These are phyloP conservation scores for Caretta caretta DNA, from an alignment of 2,113 vertebrate species.

Conservation along the genomic window DNA sequence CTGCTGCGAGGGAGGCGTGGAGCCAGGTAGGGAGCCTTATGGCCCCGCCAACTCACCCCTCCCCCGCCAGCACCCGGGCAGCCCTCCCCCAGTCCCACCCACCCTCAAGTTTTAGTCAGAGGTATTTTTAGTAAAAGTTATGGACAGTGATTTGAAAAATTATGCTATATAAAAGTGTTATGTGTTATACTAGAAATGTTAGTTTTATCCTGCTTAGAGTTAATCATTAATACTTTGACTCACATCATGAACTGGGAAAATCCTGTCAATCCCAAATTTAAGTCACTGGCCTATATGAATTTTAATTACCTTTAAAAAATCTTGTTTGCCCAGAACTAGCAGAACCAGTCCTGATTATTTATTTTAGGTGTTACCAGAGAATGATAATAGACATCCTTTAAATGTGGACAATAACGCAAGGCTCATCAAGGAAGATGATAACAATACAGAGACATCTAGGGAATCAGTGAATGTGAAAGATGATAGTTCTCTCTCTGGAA, in stretches of 20 bases:
- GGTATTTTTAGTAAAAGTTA: too few species aligned
- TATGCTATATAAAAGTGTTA: accelerated
- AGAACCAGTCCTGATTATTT: not conserved
- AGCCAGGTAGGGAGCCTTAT: too few species aligned
- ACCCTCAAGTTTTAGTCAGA: too few species aligned
- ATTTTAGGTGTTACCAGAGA: not conserved
- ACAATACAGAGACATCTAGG: not conserved
- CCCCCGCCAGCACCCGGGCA: too few species aligned
- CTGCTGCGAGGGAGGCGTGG: too few species aligned
- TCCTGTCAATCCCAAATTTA: not conserved
- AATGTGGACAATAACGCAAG: not conserved
- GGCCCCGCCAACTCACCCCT: too few species aligned
- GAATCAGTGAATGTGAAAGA: not conserved
- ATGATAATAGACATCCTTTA: not conserved
- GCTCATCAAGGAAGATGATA: not conserved
- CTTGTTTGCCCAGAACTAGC: not conserved
- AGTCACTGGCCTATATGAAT: not conserved
- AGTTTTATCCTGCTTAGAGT: accelerated
- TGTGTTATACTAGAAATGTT: not conserved
- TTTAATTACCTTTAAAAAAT: not conserved
- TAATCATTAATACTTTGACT: not conserved
- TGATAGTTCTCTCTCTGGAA: not conserved
- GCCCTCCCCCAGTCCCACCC: too few species aligned
- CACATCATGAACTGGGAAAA: not conserved
- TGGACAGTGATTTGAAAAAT: not conserved